phyloP scores from a whole-genome alignment of 2,888 invertebrate genomes.

The Tillus elongatus region DNA sequence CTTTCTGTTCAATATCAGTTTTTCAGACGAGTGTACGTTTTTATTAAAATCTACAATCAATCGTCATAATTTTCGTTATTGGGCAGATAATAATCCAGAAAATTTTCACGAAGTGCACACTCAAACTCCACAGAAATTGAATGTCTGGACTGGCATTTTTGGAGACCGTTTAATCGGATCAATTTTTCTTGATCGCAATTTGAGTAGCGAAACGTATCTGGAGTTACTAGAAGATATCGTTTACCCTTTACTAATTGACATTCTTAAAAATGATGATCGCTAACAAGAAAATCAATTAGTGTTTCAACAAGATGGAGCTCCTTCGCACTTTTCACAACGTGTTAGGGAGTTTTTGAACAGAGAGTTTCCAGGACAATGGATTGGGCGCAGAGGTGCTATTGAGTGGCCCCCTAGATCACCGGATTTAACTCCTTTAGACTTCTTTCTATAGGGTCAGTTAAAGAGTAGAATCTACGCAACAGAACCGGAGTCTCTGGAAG shows the following conservation, averaged over 20 bases:
- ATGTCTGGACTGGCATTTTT: constrained; percentile 9
- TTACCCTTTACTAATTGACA: neutral
- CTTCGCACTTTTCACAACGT: neutral
- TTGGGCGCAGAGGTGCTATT: neutral
- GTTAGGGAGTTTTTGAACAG: constrained; percentile 2
- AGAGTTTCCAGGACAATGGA: neutral
- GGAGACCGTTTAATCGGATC: constrained; percentile 6
- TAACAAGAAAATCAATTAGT: neutral
- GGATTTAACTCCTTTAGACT: constrained; percentile 2
- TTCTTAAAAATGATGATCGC: constrained; percentile 1
- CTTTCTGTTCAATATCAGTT: constrained; percentile 6
- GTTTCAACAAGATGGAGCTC: constrained; percentile 1
- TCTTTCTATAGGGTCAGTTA: constrained; percentile 1
- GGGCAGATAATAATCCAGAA: constrained; percentile 9
- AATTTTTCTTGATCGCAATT: constrained; percentile 9
- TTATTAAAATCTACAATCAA: constrained; percentile 8
- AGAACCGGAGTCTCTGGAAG: constrained; percentile 4
- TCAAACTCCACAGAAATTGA: constrained; percentile 7
- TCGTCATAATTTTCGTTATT: constrained; percentile 11
- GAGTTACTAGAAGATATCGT: neutral
- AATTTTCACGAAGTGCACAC: constrained; percentile 2
- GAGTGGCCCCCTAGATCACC: neutral
- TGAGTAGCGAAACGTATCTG: constrained; percentile 4
- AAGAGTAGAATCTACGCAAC: constrained; percentile 1
- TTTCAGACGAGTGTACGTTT: constrained; percentile 11